Evolutionary conservation across 2,113 vertebrate genomes (phyloP).

Genomic region (Rhinopithecus roxellana): DNA sequence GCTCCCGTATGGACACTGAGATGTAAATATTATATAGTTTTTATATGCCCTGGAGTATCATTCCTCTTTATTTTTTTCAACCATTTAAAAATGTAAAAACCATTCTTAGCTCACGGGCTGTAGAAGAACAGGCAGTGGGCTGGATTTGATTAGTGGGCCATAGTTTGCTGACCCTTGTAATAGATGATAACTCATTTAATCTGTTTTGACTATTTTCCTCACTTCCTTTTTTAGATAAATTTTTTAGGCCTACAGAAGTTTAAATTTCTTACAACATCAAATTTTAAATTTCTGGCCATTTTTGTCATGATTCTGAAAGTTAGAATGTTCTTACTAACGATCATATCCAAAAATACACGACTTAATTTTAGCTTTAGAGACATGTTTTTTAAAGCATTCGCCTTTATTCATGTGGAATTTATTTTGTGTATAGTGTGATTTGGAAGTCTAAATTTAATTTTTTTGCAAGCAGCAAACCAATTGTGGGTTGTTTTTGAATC

Average conservation of each 20-base stretch:
- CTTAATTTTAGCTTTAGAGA: slow-evolving; percentile 15
- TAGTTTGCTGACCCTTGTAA: neutral
- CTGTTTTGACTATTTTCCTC: neutral
- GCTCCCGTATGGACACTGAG: neutral
- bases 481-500: neutral
- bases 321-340: neutral
- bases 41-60: neutral
- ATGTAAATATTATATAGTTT: slow-evolving; percentile 2
- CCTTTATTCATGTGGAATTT: slow-evolving; percentile 38
- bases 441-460: slow-evolving; percentile 18
- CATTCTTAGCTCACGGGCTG: neutral
- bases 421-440: slow-evolving; percentile 35
- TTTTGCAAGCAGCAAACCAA: slow-evolving; percentile 13
- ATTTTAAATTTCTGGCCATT: neutral
- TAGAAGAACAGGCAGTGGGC: neutral
- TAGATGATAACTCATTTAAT: neutral
- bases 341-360: neutral
- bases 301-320: slow-evolving; percentile 43
- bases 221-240: neutral
- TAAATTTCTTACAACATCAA: neutral
- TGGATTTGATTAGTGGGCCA: neutral
- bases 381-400: slow-evolving; percentile 33
- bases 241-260: neutral
- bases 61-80: neutral
- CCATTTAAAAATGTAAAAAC: slow-evolving; percentile 16